Percentiles rank a stretch among this genome's conserved stretches.
These are phyloP conservation scores for Octopus bimaculoides DNA, from an alignment of 1,140 invertebrate species.

Conservation along the genomic window DNA sequence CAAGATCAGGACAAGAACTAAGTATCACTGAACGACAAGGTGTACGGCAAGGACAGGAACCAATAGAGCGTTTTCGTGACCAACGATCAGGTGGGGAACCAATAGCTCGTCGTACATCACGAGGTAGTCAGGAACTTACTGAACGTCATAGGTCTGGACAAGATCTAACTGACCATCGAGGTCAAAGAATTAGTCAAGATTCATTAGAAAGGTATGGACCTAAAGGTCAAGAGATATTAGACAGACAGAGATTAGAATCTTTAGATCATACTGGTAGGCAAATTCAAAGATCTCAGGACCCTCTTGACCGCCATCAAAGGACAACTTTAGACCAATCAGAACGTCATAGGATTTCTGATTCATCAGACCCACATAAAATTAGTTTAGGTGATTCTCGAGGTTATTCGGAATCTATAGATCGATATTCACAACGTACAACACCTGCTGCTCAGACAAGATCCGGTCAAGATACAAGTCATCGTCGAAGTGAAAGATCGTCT, in stretches of 20 bases:
- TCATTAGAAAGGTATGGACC: neutral
- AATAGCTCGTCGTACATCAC: slow-evolving; percentile 1
- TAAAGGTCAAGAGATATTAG: slow-evolving; percentile 3
- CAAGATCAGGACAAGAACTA: neutral
- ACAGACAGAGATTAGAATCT: neutral
- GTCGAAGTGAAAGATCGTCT: neutral
- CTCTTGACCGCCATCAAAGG: neutral
- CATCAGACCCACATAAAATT: neutral
- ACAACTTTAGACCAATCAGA: neutral
- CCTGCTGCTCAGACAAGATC: neutral
- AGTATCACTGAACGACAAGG: slow-evolving; percentile 1
- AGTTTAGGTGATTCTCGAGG: slow-evolving; percentile 2
- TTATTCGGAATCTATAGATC: neutral
- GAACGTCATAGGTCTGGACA: slow-evolving; percentile 9
- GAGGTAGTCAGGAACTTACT: slow-evolving; percentile 11
- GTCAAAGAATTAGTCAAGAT: slow-evolving; percentile 7
- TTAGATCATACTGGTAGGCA: neutral
- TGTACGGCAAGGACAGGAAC: neutral
- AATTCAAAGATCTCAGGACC: neutral
- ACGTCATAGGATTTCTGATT: neutral
- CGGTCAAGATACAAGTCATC: neutral
- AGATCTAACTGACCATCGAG: slow-evolving; percentile 1
- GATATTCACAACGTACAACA: neutral
- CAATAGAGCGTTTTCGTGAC: neutral
- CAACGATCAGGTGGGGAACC: neutral